Conservation (phyloP, 1,140 invertebrate species). For the Asbolus verrucosus region DNA sequence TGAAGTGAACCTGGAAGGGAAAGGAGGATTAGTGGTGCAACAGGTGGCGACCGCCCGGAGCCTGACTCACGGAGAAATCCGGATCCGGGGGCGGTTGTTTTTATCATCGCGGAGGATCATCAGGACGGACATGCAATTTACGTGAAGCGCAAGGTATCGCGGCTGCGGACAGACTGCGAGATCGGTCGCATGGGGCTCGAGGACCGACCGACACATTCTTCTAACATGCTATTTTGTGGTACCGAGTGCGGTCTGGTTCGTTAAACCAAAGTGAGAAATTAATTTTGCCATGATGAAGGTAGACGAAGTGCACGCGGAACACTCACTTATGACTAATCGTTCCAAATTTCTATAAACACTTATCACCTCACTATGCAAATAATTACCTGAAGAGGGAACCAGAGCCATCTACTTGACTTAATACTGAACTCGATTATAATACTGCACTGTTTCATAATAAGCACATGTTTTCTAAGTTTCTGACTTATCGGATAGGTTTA, state of each 20-base stretch:
- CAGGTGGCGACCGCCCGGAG: constrained; percentile 11
- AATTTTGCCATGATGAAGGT: constrained; percentile 14
- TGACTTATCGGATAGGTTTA: constrained; percentile 13
- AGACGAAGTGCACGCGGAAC: constrained; percentile 6
- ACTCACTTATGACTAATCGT: constrained; percentile 24
- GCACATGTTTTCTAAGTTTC: background rate
- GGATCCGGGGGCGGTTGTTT: constrained; percentile 8
- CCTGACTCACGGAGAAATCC: constrained; percentile 41
- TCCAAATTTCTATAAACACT: constrained; percentile 10
- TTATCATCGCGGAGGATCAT: constrained; percentile 24
- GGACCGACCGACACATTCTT: constrained; percentile 37
- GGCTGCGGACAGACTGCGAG: constrained; percentile 49
- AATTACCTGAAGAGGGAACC: constrained; percentile 17
- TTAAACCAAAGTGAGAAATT: constrained; percentile 16
- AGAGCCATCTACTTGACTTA: constrained; percentile 14
- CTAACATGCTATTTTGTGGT: constrained; percentile 40
- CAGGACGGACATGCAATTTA: constrained; percentile 41
- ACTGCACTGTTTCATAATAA: background rate
- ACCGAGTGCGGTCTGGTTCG: background rate
- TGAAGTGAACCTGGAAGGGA: constrained; percentile 21
- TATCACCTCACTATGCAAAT: constrained; percentile 24
- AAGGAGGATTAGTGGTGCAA: constrained; percentile 17
- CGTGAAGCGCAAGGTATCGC: constrained; percentile 50
- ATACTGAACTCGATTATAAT: background rate
- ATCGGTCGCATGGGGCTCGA: constrained; percentile 26